A percentile compares a stretch with the other conserved stretches of the same genome.
These are phyloP conservation scores for Drosophila crucigera DNA, from an alignment of 2,888 invertebrate species.

Conservation along the genomic window DNA sequence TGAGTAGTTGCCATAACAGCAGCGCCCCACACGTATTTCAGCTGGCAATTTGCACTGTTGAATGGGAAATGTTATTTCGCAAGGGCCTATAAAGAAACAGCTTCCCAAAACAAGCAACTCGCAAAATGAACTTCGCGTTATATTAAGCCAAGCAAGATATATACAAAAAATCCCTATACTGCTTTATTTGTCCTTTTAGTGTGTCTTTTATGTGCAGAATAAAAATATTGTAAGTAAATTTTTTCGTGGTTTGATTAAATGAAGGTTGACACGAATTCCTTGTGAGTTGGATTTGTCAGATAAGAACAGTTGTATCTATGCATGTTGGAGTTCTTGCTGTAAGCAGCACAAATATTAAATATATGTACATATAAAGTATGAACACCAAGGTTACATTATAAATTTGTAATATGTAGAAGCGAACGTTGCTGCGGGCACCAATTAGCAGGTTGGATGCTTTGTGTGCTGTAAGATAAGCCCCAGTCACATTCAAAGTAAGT, in stretches of 20 bases:
- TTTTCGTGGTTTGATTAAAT: constrained; percentile 11
- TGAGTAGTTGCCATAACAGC: constrained; percentile 9
- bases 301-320: too few relatives aligned
- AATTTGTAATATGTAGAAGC: constrained; percentile 6
- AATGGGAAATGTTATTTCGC: constrained; percentile 50
- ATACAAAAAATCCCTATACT: neutral
- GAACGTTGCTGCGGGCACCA: constrained; percentile 44
- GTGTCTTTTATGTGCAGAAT: constrained; percentile 25
- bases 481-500: constrained; percentile 26
- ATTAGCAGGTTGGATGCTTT: constrained; percentile 51
- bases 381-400: constrained; percentile 18
- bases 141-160: constrained; percentile 21
- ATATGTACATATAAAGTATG: constrained; percentile 15
- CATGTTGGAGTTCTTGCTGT: neutral
- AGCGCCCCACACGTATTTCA: constrained; percentile 22
- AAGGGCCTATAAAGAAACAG: constrained; percentile 55
- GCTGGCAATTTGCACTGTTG: constrained; percentile 57
- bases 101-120: constrained; percentile 11
- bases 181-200: constrained; percentile 2
- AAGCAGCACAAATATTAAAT: neutral
- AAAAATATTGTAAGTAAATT: constrained; percentile 38
- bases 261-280: constrained; percentile 25
- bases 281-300: constrained; percentile 1
- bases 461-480: constrained; percentile 45
- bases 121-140: constrained; percentile 31